A percentile compares a stretch with the other conserved stretches of the same genome.
Conservation (phyloP, 2,888 invertebrate species). For the Acanthoscelides obtectus region DNA sequence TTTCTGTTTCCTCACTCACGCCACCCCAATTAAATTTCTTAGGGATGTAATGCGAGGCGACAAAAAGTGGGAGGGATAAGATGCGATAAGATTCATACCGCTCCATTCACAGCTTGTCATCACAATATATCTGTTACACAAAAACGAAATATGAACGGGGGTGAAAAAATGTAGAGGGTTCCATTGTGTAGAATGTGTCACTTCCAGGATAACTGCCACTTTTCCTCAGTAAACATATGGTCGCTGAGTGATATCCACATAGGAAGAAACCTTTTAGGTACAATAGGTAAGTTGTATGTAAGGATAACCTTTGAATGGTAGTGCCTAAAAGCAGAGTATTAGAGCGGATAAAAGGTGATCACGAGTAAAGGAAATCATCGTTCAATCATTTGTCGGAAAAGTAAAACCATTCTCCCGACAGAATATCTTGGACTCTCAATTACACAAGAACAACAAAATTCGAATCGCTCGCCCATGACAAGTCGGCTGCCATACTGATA, state of each 20-base stretch:
- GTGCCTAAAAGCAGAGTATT: not conserved
- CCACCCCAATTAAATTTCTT: not conserved
- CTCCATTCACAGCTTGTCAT: constrained; percentile 14
- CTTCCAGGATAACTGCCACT: not conserved
- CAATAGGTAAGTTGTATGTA: too few relatives aligned
- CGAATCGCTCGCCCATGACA: too few relatives aligned
- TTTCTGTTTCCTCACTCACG: not conserved
- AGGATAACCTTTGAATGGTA: too few relatives aligned
- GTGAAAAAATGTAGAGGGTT: constrained; percentile 9
- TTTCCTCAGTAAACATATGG: not conserved
- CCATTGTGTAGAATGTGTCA: not conserved
- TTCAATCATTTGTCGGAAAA: too few relatives aligned
- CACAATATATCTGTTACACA: constrained; percentile 14
- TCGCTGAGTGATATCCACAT: too few relatives aligned
- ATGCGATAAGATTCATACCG: constrained; percentile 13
- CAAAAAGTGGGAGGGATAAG: constrained; percentile 1
- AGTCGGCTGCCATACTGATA: too few relatives aligned
- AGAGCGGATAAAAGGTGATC: too few relatives aligned
- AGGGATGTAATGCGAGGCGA: not conserved
- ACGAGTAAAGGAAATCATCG: too few relatives aligned
- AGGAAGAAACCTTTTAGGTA: too few relatives aligned
- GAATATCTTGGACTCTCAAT: too few relatives aligned
- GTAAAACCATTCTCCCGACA: too few relatives aligned
- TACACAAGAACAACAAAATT: too few relatives aligned
- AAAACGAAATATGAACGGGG: constrained; percentile 11